These are phyloP conservation scores for Torymus auratus DNA, from an alignment of 2,888 invertebrate species.

Conservation along the genomic window DNA sequence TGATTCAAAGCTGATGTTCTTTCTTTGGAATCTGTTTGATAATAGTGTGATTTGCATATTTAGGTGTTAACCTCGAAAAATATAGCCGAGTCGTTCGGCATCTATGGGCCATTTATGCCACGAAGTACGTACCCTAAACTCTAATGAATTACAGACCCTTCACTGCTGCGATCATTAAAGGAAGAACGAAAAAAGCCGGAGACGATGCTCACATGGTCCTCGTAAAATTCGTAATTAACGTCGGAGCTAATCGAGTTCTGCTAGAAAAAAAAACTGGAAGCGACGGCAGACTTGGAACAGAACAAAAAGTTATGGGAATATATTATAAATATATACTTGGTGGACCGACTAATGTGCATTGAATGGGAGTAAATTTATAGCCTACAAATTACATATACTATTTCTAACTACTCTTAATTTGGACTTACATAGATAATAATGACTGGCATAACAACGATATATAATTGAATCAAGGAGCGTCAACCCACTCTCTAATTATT, in stretches of 20 bases:
- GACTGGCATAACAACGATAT: no score
- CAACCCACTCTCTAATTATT: no score
- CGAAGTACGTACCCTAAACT: slow-evolving; percentile 1
- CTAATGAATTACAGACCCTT: slow-evolving; percentile 38
- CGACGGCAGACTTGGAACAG: neutral
- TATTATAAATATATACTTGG: no score
- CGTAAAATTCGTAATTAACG: slow-evolving; percentile 43
- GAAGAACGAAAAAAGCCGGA: neutral
- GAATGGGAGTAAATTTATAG: no score
- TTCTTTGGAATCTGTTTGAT: no score
- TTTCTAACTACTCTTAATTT: neutral
- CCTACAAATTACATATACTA: neutral
- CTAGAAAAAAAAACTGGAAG: neutral
- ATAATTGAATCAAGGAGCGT: no score
- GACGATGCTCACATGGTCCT: neutral
- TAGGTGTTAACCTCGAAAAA: no score
- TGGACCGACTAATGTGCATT: no score
- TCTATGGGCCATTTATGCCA: neutral
- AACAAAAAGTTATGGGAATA: neutral
- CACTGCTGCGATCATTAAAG: slow-evolving; percentile 16
- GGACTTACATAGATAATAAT: neutral
- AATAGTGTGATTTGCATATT: no score
- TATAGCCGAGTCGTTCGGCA: no score
- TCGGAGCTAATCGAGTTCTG: slow-evolving; percentile 15
- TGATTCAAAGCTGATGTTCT: no score